phyloP scores from a whole-genome alignment of 2,797 vertebrate species.

The Orestias chungarensis region DNA sequence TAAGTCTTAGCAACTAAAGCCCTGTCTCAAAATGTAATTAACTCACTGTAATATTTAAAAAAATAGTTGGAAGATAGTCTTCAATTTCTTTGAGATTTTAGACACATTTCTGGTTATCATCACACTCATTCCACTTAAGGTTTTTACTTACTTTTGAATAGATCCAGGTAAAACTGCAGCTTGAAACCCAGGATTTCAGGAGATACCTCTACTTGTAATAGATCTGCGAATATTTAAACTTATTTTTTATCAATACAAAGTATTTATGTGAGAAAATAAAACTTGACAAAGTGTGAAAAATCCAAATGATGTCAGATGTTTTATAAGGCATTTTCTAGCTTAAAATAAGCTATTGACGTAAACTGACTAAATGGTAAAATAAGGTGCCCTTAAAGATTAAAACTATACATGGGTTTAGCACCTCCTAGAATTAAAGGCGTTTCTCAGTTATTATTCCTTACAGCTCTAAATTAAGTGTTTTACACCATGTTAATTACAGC shows the following conservation, averaged over 20 bases:
- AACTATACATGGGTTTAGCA: background rate
- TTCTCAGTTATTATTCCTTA: background rate
- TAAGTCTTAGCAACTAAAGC: background rate
- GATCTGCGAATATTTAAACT: background rate
- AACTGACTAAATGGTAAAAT: background rate
- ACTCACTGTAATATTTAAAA: background rate
- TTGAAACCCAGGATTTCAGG: background rate
- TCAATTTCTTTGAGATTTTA: background rate
- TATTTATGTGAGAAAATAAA: background rate
- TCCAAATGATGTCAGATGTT: background rate
- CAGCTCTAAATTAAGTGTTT: slow-evolving; percentile 48
- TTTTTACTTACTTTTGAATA: background rate
- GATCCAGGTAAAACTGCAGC: background rate
- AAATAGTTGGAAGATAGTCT: no score
- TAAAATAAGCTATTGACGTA: background rate
- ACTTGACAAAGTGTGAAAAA: background rate
- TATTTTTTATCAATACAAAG: background rate
- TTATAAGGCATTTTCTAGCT: background rate
- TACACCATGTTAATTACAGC: slow-evolving; percentile 63
- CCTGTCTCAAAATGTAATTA: background rate
- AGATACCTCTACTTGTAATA: background rate
- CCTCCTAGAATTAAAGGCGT: slow-evolving; percentile 2
- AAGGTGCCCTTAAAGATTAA: background rate
- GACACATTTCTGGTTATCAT: background rate
- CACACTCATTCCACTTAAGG: background rate